phyloP scores from a whole-genome alignment of 2,113 vertebrate genomes.

The Serinus canaria region DNA sequence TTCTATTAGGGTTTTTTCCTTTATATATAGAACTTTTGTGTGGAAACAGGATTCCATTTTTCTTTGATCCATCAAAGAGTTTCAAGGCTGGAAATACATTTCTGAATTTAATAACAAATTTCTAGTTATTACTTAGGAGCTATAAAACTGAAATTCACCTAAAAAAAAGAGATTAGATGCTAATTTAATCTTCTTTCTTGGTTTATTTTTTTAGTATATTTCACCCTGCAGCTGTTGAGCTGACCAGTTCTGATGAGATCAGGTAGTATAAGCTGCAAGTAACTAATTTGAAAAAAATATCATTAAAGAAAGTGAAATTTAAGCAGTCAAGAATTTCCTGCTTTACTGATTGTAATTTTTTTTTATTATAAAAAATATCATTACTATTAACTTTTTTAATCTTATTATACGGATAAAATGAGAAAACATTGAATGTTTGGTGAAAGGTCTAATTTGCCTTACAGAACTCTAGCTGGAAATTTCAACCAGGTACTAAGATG shows the following conservation, averaged over 20 bases:
- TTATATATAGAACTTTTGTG: background rate
- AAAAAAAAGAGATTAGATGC: background rate
- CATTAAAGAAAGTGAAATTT: background rate
- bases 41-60: background rate
- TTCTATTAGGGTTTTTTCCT: background rate
- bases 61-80: background rate
- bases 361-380: background rate
- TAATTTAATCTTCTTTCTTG: background rate
- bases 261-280: background rate
- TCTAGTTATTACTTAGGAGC: background rate
- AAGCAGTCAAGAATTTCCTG: background rate
- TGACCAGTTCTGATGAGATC: background rate
- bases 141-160: background rate
- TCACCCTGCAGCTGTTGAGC: background rate
- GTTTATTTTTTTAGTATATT: background rate
- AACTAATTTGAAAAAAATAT: background rate
- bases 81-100: background rate
- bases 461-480: background rate
- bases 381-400: background rate
- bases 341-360: background rate
- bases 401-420: background rate
- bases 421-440: background rate
- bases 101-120: background rate
- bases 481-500: background rate
- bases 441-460: background rate